Evolutionary conservation across 2,113 vertebrate species (phyloP), one percentile per base, ranked within the genome.

Genomic region (Ascaphus truei): DNA sequence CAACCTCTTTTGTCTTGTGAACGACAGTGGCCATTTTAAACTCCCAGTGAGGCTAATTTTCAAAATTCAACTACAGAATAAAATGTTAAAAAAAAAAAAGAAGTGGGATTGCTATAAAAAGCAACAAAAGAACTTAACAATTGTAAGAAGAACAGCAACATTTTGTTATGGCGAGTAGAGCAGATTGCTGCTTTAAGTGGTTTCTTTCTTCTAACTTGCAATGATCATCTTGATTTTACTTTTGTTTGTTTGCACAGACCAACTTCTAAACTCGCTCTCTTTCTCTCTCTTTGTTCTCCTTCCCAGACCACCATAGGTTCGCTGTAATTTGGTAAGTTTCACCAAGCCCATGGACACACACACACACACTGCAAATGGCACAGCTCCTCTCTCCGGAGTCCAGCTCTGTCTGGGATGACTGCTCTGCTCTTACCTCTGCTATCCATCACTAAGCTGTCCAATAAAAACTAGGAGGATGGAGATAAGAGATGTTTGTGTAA

Each of bases 261-360:
- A 27, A 26, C 27, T 61, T 71, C 45, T 71, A 71, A 68, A 71
- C 47, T 37, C 23, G 29, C 47, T 33, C 23, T 51, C 23, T 47
- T 34, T 33, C 23, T 51, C 23, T 47, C 16, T 37, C 67, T 71
- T 71, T 71, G 67, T 71, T 61, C 67, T 71, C 45, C 25, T 39
- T 71, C 57, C 67, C 67, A 71, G 67, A 71, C 67, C 67, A 71
- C 67, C 67, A 61, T 61, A 71, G 67, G 47, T 39, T 71, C 61
- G 60, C 56, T 61, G 56, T 41, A 60, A 33, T 61, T 60, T 71
- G 56, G 45, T 48, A 34, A 51, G 45, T 51, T 45, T 36, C 67
- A 39, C 55, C 16, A 45, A 51, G 47, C 45, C 45, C 33, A 52
- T 41, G 57, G 47, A 69, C 67, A 61, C 45, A 71, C 57, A 66